Evolutionary conservation across 2,888 invertebrate genomes (phyloP).

Genomic region (Omphaloscelis lunosa): DNA sequence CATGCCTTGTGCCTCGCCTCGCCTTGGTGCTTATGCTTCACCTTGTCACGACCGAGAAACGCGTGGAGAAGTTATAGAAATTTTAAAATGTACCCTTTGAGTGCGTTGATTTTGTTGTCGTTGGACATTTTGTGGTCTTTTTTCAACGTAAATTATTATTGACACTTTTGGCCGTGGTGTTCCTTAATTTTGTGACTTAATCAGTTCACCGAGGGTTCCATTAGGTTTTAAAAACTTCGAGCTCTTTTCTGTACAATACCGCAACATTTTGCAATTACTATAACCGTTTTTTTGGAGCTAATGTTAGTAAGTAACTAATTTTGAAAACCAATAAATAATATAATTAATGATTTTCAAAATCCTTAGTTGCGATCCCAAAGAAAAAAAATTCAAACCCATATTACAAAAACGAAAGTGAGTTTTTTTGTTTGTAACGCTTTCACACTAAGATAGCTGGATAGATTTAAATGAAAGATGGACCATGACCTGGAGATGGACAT

Average conservation of each 20-base stretch:
- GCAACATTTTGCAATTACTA: not conserved
- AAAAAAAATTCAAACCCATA: not conserved
- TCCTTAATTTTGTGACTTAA: not conserved
- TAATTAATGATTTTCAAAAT: not conserved
- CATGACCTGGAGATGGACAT: no score
- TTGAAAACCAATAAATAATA: not conserved
- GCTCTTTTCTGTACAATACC: not conserved
- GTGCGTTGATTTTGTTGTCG: conserved; percentile 19
- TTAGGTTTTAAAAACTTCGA: not conserved
- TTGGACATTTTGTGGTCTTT: not conserved
- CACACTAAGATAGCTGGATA: no score
- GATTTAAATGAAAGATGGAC: no score
- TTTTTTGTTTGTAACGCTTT: no score
- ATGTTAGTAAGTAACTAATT: not conserved
- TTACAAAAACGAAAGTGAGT: no score
- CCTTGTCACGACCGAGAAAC: conserved; percentile 32
- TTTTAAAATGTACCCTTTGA: conserved; percentile 37
- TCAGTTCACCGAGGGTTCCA: not conserved
- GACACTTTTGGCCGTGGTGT: not conserved
- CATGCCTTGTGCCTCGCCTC: conserved; percentile 26
- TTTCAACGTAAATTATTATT: not conserved
- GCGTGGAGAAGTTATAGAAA: conserved; percentile 37
- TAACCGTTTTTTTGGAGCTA: not conserved
- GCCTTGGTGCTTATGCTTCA: conserved; percentile 6
- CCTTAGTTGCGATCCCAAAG: not conserved